Evolutionary conservation across 2,113 vertebrate species (phyloP).

Genomic region (Pelvicachromis taeniatus): DNA sequence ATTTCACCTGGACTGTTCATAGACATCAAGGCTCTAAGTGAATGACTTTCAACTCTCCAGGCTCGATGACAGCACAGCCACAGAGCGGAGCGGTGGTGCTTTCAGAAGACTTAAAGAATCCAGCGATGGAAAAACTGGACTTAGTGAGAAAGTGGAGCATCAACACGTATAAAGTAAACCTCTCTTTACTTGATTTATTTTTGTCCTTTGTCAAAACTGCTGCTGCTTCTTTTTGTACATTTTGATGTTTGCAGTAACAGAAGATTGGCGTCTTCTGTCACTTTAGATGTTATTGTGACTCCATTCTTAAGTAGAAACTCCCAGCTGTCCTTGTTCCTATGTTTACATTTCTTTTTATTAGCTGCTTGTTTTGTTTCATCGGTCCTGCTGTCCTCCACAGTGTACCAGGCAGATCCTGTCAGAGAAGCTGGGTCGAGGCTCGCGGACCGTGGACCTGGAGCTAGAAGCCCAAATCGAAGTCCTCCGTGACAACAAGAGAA

Average conservation of each 20-base stretch:
- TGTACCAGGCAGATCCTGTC: constrained; percentile 97
- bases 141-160: constrained; percentile 97
- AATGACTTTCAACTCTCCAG: constrained; percentile 47
- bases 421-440: constrained; percentile 94
- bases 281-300: background rate
- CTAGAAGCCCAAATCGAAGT: constrained; percentile 94
- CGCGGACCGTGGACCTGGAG: constrained; percentile 96
- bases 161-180: constrained; percentile 93
- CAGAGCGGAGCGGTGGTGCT: constrained; percentile 85
- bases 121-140: constrained; percentile 96
- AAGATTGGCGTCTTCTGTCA: background rate
- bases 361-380: background rate
- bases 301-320: background rate
- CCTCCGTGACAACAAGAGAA: constrained; percentile 93
- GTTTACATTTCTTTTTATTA: background rate
- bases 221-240: background rate
- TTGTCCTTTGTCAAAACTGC: background rate
- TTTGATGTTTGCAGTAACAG: background rate
- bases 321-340: background rate
- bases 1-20: background rate
- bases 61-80: constrained; percentile 48
- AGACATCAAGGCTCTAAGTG: background rate
- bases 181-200: constrained; percentile 4
- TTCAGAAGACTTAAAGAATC: constrained; percentile 90
- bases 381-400: constrained; percentile 60